These are phyloP conservation scores for Ceratosolen fusciceps DNA, from an alignment of 1,140 invertebrate species.

Conservation along the genomic window DNA sequence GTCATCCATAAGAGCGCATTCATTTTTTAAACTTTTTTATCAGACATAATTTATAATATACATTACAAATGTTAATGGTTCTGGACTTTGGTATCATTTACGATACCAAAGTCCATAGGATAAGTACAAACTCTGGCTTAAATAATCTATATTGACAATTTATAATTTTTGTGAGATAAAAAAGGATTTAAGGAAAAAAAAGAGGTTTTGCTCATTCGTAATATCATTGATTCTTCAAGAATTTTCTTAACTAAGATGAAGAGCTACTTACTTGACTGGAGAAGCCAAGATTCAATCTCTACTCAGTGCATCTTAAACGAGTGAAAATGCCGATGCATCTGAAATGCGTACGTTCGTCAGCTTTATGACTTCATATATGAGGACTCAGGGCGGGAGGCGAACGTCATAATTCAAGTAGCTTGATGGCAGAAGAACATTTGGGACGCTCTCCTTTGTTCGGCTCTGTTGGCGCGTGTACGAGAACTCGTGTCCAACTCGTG, in stretches of 20 bases:
- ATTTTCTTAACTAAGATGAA: not conserved
- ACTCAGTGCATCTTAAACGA: not conserved
- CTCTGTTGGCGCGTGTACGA: not conserved
- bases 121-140: no score
- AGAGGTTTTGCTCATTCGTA: not conserved
- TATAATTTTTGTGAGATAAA: not conserved
- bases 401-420: slow-evolving; percentile 37
- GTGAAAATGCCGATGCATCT: slow-evolving; percentile 22
- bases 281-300: slow-evolving; percentile 14
- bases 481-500: not conserved
- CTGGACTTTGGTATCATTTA: not conserved
- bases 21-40: not conserved
- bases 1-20: not conserved
- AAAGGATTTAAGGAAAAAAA: not conserved
- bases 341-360: slow-evolving; percentile 14
- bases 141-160: not conserved
- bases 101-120: not conserved
- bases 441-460: not conserved
- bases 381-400: not conserved
- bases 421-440: slow-evolving; percentile 30
- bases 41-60: not conserved
- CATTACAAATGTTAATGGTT: not conserved
- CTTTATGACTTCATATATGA: slow-evolving; percentile 31
- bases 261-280: not conserved
- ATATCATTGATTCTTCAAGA: not conserved